Evolutionary conservation across 1,140 invertebrate genomes (phyloP), one percentile per base, ranked within the genome.

Genomic region (Phymorhynchus buccinoides): DNA sequence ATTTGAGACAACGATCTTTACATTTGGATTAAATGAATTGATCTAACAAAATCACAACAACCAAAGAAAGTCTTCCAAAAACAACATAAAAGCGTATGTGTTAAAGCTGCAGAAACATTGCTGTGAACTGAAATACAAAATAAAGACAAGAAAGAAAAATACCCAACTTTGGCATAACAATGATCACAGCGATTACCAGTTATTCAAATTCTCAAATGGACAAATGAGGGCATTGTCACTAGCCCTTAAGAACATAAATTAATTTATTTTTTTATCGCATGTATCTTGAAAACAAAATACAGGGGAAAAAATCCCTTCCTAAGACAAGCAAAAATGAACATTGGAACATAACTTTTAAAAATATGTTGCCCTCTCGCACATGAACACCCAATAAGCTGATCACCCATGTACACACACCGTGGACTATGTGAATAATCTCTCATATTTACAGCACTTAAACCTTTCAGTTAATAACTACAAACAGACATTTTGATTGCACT

Each of bases 301-400:
- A 52, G 22, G 22, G 12, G 22, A 52, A 9, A 52, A 14, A 52
- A 14, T 14, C 48, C 48, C 48, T 52, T 52, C 12, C 48, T 14
- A 4, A 62, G 22, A 22, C 4, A 27, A 22, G 56, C 1, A 1
- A 62, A 62, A 62, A 62, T 18, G 27, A 7, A 12, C 3, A 62
- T 7, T 4, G n/a, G 2, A 62, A 22, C 12, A 62, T 52, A 14
- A 18, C 48, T 71, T 71, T 30, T 71, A 78, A 41, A 30, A 78
- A 16, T n/a, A 37, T 32, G 44, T 56, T n/a, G n/a, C n/a, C n/a
- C n/a, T n/a, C n/a, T 32, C 80, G 39, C 56, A 39, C 80, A 81
- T 18, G n/a, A 52, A 81, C 52, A 81, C 80, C 52, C 18, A 44
- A 80, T n/a, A 75, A 7, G 30, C 30, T 16, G 32, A 18, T 18